Percentiles rank a stretch among this genome's conserved stretches.
Evolutionary conservation across 1,140 invertebrate genomes (phyloP).

Genomic region (Anadara kagoshimensis): DNA sequence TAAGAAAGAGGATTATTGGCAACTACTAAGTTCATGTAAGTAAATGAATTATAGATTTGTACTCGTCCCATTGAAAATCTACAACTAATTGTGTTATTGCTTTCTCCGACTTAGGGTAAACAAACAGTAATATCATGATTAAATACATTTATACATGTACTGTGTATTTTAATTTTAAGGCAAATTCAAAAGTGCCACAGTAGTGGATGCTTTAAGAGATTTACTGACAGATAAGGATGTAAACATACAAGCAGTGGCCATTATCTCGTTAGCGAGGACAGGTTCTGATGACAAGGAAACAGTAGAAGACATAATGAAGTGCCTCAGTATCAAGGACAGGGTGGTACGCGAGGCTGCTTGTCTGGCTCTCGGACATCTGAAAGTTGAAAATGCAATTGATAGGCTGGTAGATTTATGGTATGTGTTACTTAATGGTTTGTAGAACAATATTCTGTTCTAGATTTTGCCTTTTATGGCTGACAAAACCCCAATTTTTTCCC

Average conservation of each 20-base stretch:
- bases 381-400: conserved; percentile 51
- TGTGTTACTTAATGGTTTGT: too few relatives aligned
- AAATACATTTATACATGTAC: too few relatives aligned
- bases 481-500: too few relatives aligned
- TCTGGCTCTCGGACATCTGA: conserved; percentile 59
- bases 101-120: too few relatives aligned
- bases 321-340: conserved; percentile 56
- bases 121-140: too few relatives aligned
- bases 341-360: conserved; percentile 62
- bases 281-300: conserved; percentile 45
- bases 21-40: too few relatives aligned
- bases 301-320: conserved; percentile 43
- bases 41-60: too few relatives aligned
- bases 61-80: too few relatives aligned
- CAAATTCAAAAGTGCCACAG: conserved; percentile 60
- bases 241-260: conserved; percentile 59
- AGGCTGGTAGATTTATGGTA: conserved; percentile 62
- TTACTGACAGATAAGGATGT: conserved; percentile 56
- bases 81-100: too few relatives aligned
- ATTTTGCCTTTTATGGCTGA: too few relatives aligned
- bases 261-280: conserved; percentile 58
- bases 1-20: too few relatives aligned
- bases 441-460: too few relatives aligned
- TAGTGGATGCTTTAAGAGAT: conserved; percentile 58
- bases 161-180: conserved; percentile 40